Conservation (phyloP, 2,797 vertebrate species). For the Microctenopoma steveboyesi region DNA sequence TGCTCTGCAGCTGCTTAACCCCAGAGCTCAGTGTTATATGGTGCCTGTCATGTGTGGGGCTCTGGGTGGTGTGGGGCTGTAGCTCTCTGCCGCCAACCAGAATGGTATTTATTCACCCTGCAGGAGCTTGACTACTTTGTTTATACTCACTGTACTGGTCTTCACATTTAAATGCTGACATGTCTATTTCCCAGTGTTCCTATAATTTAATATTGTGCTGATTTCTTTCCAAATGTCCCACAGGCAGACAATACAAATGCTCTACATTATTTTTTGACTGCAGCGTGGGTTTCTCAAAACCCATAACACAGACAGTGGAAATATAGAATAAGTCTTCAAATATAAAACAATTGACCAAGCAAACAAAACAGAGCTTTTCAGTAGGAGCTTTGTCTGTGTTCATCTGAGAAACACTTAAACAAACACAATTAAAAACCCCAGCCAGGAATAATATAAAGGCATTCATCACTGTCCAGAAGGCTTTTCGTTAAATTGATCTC, state of each 20-base stretch:
- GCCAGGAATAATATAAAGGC: background rate
- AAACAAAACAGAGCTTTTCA: background rate
- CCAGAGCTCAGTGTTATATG: constrained; percentile 59
- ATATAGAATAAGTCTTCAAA: constrained; percentile 23
- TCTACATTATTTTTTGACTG: constrained; percentile 36
- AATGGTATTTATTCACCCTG: constrained; percentile 27
- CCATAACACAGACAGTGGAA: constrained; percentile 21
- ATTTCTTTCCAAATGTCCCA: constrained; percentile 37
- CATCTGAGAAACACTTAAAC: constrained; percentile 20
- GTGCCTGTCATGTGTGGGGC: constrained; percentile 54
- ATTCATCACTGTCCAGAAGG: background rate
- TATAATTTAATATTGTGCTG: constrained; percentile 33
- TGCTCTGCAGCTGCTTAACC: constrained; percentile 55
- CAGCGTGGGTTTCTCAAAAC: constrained; percentile 29
- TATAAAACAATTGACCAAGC: constrained; percentile 23
- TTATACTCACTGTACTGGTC: constrained; percentile 15
- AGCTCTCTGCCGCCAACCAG: constrained; percentile 35
- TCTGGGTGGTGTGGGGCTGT: constrained; percentile 32
- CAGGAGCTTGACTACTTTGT: constrained; percentile 15
- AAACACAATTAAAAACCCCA: background rate
- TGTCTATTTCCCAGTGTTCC: constrained; percentile 5
- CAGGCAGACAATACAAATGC: constrained; percentile 14
- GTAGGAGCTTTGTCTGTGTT: background rate
- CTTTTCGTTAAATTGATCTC: background rate
- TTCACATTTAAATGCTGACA: background rate